Percentiles rank a stretch among this genome's conserved stretches.
phyloP scores from a whole-genome alignment of 64 coral and sea anemone species.

The Porites australiensis region DNA sequence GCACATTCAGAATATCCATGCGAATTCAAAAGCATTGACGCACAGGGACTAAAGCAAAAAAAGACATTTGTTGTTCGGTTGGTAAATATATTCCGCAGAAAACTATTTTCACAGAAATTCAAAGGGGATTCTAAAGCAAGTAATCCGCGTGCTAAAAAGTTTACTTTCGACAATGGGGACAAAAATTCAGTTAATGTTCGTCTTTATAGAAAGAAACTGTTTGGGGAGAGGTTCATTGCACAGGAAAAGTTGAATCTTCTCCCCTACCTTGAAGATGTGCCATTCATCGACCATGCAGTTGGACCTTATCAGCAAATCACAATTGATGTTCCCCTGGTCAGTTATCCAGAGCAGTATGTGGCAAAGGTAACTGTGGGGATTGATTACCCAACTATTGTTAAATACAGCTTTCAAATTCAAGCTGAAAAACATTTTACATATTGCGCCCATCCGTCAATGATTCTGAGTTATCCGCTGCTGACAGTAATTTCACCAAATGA shows the following conservation, averaged over 20 bases:
- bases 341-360: not conserved
- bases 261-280: not conserved
- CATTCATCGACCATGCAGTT: conserved; percentile 4
- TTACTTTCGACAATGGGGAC: not conserved
- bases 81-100: not conserved
- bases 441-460: not conserved
- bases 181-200: not conserved
- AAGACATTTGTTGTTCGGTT: not conserved
- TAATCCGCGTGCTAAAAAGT: not conserved
- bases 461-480: not conserved
- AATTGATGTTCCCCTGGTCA: not conserved
- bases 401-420: not conserved
- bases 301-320: not conserved
- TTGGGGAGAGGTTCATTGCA: not conserved
- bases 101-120: not conserved
- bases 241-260: not conserved
- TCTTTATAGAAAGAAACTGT: not conserved
- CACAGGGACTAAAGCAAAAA: not conserved
- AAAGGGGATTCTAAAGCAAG: not conserved
- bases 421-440: not conserved
- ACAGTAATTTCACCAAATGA: not conserved
- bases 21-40: not conserved
- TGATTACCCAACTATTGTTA: not conserved
- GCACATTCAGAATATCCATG: not conserved
- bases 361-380: not conserved